Percentiles rank a stretch among this genome's conserved stretches.
These are phyloP conservation scores for Neomonachus schauinslandi DNA, from an alignment of 2,113 vertebrate genomes.

Conservation along the genomic window DNA sequence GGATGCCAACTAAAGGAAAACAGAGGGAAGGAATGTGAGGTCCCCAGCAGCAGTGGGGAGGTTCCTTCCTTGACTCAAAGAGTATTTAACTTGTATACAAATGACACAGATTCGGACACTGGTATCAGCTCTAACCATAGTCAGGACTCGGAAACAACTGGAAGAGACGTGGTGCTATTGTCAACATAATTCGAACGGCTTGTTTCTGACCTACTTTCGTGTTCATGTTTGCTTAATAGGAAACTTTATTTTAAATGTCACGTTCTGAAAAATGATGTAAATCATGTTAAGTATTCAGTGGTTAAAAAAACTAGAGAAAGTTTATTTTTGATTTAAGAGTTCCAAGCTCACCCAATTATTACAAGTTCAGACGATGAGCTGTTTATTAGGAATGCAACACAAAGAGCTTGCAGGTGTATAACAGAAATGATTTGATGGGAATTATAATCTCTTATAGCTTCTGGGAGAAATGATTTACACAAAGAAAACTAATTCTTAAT, in stretches of 20 bases:
- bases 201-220: background rate
- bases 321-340: slow-evolving; percentile 29
- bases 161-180: slow-evolving; percentile 84
- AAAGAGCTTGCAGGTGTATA: background rate
- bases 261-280: background rate
- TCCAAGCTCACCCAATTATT: background rate
- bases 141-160: slow-evolving; percentile 94
- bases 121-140: slow-evolving; percentile 98
- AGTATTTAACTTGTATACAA: slow-evolving; percentile 87
- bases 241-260: background rate
- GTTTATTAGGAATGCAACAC: background rate
- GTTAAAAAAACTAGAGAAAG: slow-evolving; percentile 34
- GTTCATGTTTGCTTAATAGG: accelerated
- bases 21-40: slow-evolving; percentile 74
- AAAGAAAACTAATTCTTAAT: background rate
- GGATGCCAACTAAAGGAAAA: slow-evolving; percentile 78
- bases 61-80: slow-evolving; percentile 84
- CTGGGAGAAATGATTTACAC: background rate
- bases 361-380: background rate
- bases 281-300: background rate
- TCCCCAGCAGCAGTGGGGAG: slow-evolving; percentile 59
- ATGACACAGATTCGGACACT: slow-evolving; percentile 98
- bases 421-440: background rate
- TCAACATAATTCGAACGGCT: slow-evolving; percentile 78
- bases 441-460: background rate